These are phyloP conservation scores for Allacma fusca DNA, from an alignment of 2,888 invertebrate species.

Conservation along the genomic window DNA sequence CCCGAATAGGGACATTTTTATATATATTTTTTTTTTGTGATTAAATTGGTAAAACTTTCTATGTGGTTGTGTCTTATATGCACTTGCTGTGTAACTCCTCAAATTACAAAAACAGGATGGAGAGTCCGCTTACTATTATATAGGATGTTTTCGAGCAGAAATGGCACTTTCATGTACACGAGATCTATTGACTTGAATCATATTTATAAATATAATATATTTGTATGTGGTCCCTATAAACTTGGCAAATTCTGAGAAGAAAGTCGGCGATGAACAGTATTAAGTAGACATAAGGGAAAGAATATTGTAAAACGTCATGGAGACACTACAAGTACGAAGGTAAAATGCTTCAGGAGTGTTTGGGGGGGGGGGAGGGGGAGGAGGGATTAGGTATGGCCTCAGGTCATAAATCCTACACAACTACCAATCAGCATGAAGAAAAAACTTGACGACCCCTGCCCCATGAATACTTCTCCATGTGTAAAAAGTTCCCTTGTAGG, in stretches of 20 bases:
- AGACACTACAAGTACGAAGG: no score
- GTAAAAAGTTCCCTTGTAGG: no score
- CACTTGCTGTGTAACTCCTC: slow-evolving; percentile 13
- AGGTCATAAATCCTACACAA: no score
- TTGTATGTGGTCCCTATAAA: not conserved
- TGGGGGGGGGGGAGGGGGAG: no score
- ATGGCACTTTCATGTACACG: not conserved
- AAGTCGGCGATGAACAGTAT: not conserved
- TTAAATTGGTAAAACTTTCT: not conserved
- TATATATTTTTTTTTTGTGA: not conserved
- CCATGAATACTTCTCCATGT: no score
- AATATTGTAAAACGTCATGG: no score
- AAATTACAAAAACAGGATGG: not conserved
- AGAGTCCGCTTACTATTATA: not conserved
- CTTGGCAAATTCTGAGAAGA: not conserved
- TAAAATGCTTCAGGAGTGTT: no score
- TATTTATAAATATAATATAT: not conserved
- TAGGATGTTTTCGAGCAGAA: not conserved
- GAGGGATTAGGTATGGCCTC: no score
- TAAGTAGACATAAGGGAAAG: no score
- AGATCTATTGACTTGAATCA: not conserved
- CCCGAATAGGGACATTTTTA: not conserved
- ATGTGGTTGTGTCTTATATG: not conserved
- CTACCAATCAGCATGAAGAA: no score
- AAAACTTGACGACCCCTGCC: no score